phyloP scores from a whole-genome alignment of 2,797 vertebrate species.

The Dermochelys coriacea region DNA sequence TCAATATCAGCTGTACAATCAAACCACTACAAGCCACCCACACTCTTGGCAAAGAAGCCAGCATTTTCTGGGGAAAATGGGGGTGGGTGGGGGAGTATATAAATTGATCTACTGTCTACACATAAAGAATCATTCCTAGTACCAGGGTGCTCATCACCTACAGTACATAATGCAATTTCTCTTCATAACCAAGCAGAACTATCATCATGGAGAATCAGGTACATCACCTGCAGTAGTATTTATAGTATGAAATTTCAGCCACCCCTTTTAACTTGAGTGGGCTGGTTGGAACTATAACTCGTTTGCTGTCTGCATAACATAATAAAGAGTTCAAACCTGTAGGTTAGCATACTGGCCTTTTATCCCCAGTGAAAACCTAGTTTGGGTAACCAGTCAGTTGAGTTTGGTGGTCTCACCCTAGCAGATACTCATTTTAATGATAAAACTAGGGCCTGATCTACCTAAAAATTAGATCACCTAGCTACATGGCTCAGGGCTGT shows the following conservation, averaged over 20 bases:
- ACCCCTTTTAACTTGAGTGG: rapidly evolving
- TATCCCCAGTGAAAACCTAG: neutral
- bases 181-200: neutral
- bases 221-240: rapidly evolving
- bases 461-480: too few species aligned
- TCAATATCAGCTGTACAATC: neutral
- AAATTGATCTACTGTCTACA: neutral
- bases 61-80: conserved; percentile 22
- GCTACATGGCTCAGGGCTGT: too few species aligned
- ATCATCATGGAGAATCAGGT: neutral
- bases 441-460: neutral
- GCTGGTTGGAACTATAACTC: neutral
- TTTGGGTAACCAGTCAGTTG: neutral
- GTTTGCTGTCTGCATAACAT: neutral
- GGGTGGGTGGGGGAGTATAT: neutral
- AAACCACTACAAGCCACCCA: neutral
- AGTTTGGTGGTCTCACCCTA: neutral
- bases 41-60: neutral
- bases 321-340: neutral
- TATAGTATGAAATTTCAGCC: neutral
- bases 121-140: neutral
- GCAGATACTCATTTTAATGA: rapidly evolving
- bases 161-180: neutral
- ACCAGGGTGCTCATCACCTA: neutral
- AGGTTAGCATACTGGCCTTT: neutral